Conservation (phyloP, 2,888 invertebrate species). For the Mechanitis messenoides region DNA sequence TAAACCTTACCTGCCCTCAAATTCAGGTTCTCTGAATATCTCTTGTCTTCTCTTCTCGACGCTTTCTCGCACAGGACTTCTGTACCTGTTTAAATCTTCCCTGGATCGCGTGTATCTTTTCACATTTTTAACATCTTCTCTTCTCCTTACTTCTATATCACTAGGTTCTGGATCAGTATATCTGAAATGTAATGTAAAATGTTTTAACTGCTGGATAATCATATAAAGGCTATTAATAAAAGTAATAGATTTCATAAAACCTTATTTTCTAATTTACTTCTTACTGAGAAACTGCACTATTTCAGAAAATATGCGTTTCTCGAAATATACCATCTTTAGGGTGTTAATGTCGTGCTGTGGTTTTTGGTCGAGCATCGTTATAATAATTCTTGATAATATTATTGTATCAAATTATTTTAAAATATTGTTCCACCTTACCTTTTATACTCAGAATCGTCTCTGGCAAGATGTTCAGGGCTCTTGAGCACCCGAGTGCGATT, state of each 20-base stretch:
- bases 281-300: too few relatives aligned
- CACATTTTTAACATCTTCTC: constrained; percentile 52
- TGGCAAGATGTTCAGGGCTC: constrained; percentile 74
- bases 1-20: constrained; percentile 46
- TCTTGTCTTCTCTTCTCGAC: constrained; percentile 42
- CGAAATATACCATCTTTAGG: too few relatives aligned
- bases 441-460: constrained; percentile 66
- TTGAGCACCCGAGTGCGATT: constrained; percentile 72
- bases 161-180: constrained; percentile 70
- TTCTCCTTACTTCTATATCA: constrained; percentile 56
- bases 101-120: constrained; percentile 48
- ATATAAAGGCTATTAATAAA: too few relatives aligned
- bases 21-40: constrained; percentile 46
- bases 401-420: too few relatives aligned
- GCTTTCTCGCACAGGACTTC: constrained; percentile 49
- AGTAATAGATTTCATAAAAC: too few relatives aligned
- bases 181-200: constrained; percentile 35
- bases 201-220: too few relatives aligned
- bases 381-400: too few relatives aligned
- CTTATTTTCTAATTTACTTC: too few relatives aligned
- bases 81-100: constrained; percentile 50
- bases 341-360: too few relatives aligned
- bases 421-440: constrained; percentile 40
- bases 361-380: too few relatives aligned
- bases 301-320: too few relatives aligned